Base-by-base conservation (phyloP, 2,888 invertebrate genomes). In the Prostheceraeus crozeri region DNA sequence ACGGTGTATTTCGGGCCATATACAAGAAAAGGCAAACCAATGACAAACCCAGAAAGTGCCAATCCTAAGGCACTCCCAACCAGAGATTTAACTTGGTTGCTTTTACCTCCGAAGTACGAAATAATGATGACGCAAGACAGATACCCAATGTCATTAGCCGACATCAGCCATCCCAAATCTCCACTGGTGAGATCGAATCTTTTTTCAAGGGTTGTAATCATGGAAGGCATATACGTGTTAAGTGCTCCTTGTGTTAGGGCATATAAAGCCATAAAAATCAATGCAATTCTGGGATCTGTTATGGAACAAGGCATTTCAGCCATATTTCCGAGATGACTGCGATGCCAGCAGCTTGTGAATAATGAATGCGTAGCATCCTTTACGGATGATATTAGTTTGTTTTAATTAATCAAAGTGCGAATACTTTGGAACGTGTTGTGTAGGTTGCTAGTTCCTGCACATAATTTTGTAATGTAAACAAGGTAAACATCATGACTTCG, bases 61-160 rank as follows among this genome's bases (percentile, higher is more conserved):
- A 52, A 27, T 21, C 35, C 36, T 6, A 57, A 4, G 11, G 25
- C 3, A 57, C 57, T 57, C 19, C 3, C 16, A 11, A 57, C 28
- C 48, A 46, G 11, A 55, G 46, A 11, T 4, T 28, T 40, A 3
- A 19, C 25, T 23, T 46, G 3, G 21, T 57, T 3, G 3, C 23
- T 35, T 28, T 40, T 35, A 3, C 45, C 23, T n/a, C 57, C 57
- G 28, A 35, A 57, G 28, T 57, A 57, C 10, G 57, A 40, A n/a
- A 57, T 40, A 48, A 57, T 16, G 28, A 57, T 57, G n/a, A 57
- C 57, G 4, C 40, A 45, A n/a, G 36, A 23, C 30, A 57, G 27
- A 46, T 52, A 57, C 3, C 57, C 57, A 23, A 57, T 57, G 46
- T 46, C 46, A 21, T 51, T 52, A 2, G 57, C 45, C 2, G 45